Percentiles rank a stretch among this genome's conserved stretches.
Evolutionary conservation across 2,113 vertebrate species (phyloP).

Genomic region (Tauraco erythrolophus): DNA sequence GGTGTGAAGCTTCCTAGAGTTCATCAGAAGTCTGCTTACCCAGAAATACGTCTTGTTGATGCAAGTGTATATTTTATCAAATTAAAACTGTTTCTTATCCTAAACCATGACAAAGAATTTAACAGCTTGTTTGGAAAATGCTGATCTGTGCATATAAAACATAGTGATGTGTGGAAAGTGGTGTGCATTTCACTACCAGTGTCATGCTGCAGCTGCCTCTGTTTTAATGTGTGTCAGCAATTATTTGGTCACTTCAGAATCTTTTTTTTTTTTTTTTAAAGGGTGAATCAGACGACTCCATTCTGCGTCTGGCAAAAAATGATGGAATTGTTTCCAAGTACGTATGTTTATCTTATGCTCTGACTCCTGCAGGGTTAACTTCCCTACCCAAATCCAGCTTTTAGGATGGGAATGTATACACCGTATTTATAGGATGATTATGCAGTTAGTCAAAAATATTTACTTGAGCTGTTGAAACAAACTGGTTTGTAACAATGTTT

Average conservation of each 20-base stretch:
- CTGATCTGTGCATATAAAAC: not conserved
- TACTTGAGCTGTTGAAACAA: not conserved
- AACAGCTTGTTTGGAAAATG: not conserved
- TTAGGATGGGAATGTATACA: not conserved
- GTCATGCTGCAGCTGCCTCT: not conserved
- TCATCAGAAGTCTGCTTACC: not conserved
- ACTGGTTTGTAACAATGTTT: not conserved
- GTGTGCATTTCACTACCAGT: not conserved
- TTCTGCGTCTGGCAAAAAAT: slow-evolving; percentile 90
- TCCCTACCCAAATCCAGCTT: not conserved
- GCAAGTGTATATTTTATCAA: not conserved
- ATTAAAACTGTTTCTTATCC: not conserved
- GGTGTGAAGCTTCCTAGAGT: not conserved
- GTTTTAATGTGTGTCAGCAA: not conserved
- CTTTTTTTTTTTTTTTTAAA: not conserved
- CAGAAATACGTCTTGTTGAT: not conserved
- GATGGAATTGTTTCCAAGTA: slow-evolving; percentile 92
- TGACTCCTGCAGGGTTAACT: not conserved
- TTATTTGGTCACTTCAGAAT: not conserved
- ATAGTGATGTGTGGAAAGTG: accelerated
- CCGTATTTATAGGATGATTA: not conserved
- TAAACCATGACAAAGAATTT: not conserved
- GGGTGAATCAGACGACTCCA: slow-evolving; percentile 95
- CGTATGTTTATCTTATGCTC: slow-evolving; percentile 12
- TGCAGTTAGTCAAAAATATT: not conserved